phyloP scores from a whole-genome alignment of 2,888 invertebrate species.

The Cephus pygmeus region DNA sequence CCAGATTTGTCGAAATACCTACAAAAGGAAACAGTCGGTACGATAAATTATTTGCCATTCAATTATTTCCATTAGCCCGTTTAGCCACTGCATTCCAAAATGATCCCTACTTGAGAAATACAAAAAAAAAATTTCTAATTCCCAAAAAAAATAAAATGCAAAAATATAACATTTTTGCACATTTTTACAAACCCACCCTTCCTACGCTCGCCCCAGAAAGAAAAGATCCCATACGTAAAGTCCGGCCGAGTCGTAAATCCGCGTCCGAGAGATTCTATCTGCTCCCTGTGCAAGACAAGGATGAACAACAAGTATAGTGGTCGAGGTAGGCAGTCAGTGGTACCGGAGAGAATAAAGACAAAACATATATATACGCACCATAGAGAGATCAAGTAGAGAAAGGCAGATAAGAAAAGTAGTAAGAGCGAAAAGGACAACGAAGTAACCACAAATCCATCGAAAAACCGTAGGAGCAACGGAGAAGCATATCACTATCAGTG shows the following conservation, averaged over 20 bases:
- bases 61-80: background rate
- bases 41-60: background rate
- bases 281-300: constrained; percentile 20
- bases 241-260: constrained; percentile 33
- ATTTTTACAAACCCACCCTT: too few relatives aligned
- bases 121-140: too few relatives aligned
- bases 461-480: background rate
- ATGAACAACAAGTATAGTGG: constrained; percentile 16
- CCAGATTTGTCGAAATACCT: background rate
- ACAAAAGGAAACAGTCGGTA: background rate
- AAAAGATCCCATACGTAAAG: constrained; percentile 22
- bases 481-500: background rate
- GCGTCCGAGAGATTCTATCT: constrained; percentile 20
- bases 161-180: too few relatives aligned
- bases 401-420: constrained; percentile 22
- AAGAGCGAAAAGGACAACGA: constrained; percentile 12
- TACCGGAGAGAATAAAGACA: constrained; percentile 15
- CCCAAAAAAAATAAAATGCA: background rate
- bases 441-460: background rate
- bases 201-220: constrained; percentile 8
- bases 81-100: background rate
- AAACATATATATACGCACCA: background rate
- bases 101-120: background rate
- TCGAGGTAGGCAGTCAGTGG: constrained; percentile 16
- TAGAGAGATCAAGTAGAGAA: constrained; percentile 24